These are phyloP conservation scores for Carcina quercana DNA, from an alignment of 2,888 invertebrate species.

Conservation along the genomic window DNA sequence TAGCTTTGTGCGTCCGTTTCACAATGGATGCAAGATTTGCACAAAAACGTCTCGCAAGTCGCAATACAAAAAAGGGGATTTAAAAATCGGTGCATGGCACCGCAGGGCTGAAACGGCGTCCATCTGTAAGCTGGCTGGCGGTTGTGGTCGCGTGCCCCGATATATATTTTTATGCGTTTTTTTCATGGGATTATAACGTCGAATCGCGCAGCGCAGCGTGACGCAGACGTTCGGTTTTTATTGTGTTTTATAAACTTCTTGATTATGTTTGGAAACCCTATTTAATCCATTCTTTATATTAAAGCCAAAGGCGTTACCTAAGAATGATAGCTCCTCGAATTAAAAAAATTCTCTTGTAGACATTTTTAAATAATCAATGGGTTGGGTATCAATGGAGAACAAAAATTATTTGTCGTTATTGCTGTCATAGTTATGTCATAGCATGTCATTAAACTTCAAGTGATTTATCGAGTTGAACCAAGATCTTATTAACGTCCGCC, in stretches of 20 bases:
- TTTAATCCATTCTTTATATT: too few relatives aligned
- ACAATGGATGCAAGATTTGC: conserved; percentile 68
- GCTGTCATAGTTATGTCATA: too few relatives aligned
- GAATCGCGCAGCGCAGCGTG: conserved; percentile 28
- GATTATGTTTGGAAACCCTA: conserved; percentile 11
- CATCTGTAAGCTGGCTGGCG: conserved; percentile 31
- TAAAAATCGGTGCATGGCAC: conserved; percentile 41
- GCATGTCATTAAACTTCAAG: too few relatives aligned
- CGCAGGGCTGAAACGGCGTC: conserved; percentile 26
- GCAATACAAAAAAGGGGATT: conserved; percentile 37
- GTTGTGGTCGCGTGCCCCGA: conserved; percentile 58
- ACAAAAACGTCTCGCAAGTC: conserved; percentile 62
- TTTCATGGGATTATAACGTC: conserved; percentile 22
- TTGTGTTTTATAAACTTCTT: conserved; percentile 18
- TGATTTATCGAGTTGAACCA: too few relatives aligned
- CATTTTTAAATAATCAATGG: too few relatives aligned
- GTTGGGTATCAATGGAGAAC: too few relatives aligned
- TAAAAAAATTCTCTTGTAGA: too few relatives aligned
- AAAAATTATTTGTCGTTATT: too few relatives aligned
- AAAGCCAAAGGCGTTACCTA: too few relatives aligned
- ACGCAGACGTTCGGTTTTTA: conserved; percentile 17
- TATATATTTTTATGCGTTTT: conserved; percentile 40
- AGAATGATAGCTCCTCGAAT: too few relatives aligned
- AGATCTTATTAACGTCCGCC: too few relatives aligned
- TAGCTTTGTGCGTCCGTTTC: conserved; percentile 45